phyloP scores from a whole-genome alignment of 2,113 vertebrate species.

The Pseudopipra pipra region DNA sequence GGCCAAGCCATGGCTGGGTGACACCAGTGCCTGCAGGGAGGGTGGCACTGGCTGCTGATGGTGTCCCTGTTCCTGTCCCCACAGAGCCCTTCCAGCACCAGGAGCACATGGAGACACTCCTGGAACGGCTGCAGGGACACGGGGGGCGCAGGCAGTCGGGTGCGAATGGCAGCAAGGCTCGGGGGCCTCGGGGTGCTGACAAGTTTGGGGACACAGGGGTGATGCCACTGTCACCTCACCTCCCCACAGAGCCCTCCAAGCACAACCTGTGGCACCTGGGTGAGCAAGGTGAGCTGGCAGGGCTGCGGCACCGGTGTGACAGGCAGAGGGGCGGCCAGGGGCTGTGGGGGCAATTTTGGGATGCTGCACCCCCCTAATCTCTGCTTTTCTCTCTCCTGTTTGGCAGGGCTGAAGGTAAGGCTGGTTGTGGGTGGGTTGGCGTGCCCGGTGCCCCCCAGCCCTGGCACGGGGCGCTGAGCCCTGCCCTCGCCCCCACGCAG shows the following conservation, averaged over 20 bases:
- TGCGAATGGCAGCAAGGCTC: not conserved
- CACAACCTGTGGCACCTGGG: slow-evolving; percentile 72
- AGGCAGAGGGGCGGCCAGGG: fast-evolving
- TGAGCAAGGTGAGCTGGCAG: not conserved
- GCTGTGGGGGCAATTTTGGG: not conserved
- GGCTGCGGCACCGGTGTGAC: fast-evolving
- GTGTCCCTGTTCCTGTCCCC: not conserved
- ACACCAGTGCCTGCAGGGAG: fast-evolving
- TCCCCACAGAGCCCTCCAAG: slow-evolving; percentile 82
- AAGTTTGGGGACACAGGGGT: fast-evolving
- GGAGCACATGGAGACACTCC: slow-evolving; percentile 4
- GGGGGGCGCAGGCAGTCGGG: slow-evolving; percentile 51
- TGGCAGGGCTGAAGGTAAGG: slow-evolving; percentile 74
- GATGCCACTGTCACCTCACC: not conserved
- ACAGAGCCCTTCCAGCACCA: slow-evolving; percentile 61
- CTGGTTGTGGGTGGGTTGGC: fast-evolving
- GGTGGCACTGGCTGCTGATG: not conserved
- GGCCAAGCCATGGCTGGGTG: not conserved
- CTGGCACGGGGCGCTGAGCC: not conserved
- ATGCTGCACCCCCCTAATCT: not conserved
- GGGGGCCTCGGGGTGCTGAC: not conserved
- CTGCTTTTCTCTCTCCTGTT: not conserved
- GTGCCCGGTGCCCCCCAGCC: not conserved
- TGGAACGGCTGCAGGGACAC: slow-evolving; percentile 15
- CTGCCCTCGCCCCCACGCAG: slow-evolving; percentile 67